A percentile compares a stretch with the other conserved stretches of the same genome.
These are phyloP conservation scores for Choloepus hoffmanni DNA, from an alignment of 2,113 vertebrate genomes.

Conservation along the genomic window DNA sequence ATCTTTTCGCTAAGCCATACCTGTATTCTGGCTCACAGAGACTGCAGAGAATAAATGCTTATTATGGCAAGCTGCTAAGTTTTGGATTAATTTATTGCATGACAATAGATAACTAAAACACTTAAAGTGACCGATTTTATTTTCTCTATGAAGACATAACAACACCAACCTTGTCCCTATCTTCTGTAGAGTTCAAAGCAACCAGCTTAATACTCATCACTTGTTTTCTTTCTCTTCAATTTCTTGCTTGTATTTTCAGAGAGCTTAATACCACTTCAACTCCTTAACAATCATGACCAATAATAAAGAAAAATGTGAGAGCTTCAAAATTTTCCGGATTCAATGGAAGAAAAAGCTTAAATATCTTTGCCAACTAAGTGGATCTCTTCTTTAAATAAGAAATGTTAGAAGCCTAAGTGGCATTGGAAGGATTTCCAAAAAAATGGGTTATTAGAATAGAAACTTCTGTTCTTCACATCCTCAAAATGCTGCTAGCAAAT, in stretches of 20 bases:
- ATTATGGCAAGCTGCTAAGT: background rate
- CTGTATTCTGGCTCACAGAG: background rate
- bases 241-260: background rate
- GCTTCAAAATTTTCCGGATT: background rate
- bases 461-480: background rate
- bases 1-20: background rate
- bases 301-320: background rate
- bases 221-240: background rate
- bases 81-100: background rate
- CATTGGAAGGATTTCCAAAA: slow-evolving; percentile 54
- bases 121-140: background rate
- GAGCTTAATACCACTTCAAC: background rate
- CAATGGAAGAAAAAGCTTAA: background rate
- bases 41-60: background rate
- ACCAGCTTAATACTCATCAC: background rate
- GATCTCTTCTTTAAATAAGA: background rate
- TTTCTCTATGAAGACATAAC: background rate
- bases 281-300: background rate
- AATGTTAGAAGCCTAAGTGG: background rate
- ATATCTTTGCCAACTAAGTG: background rate
- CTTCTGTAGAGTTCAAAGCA: background rate
- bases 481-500: background rate
- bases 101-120: background rate
- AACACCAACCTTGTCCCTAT: background rate
- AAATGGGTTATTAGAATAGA: background rate